Evolutionary conservation across 2,113 vertebrate species (phyloP), one percentile per base, ranked within the genome.

Genomic region (Saimiri boliviensis): DNA sequence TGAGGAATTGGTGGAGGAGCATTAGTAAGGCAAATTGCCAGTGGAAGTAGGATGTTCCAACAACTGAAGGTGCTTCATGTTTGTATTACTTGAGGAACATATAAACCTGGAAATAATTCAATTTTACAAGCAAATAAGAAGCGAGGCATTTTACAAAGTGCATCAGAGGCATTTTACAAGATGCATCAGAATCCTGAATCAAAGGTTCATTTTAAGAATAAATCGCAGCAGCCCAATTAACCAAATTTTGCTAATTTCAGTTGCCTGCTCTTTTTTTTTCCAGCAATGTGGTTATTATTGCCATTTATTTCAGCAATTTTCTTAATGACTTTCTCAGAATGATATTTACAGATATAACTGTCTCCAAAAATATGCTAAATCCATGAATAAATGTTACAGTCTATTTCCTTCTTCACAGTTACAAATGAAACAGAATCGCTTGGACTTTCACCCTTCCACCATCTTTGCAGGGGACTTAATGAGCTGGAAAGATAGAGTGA

Each of bases 261-360:
- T 52, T 60, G 6, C 54, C 9, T 79, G 54, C 71, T 73, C 30
- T 86, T 83, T 94, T 58, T 49, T 49, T 74, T 52, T 12, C 30
- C 23, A 80, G 66, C 16, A 45, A 74, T 40, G n/a, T 73, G 19
- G 58, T 86, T 87, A 63, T 92, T 23, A 40, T 70, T 90, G 25
- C 74, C 79, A 87, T 83, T 58, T 86, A 80, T 70, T 97, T 97
- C 63, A 90, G 10, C 23, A 87, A 19, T 95, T 92, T 90, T 25
- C 35, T 49, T 92, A 60, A 79, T 94, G 68, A 47, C 42, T 17
- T 86, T 96, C 82, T 89, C 68, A 92, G 68, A 97, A 93, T 68
- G 68, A 73, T 19, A 73, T 66, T 58, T 30, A 86, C 81, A 79
- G 30, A 45, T 84, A 60, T 45, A 83, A 86, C 79, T 79, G 10